Conservation (phyloP, 2,888 invertebrate species). For the Argyresthia albistria region DNA sequence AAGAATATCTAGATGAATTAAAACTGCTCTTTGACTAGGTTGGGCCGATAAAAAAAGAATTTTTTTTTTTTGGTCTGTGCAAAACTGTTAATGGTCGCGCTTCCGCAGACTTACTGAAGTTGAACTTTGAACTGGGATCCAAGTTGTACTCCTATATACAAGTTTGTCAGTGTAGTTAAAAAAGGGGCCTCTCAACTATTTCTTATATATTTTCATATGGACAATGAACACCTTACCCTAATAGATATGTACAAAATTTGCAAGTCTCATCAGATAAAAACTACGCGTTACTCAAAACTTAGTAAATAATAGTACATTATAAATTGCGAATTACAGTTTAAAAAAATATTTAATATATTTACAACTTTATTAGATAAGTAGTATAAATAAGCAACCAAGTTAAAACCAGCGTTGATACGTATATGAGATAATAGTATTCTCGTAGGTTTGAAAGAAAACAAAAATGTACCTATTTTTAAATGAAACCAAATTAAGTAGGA, state of each 20-base stretch:
- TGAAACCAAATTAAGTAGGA: too few relatives aligned
- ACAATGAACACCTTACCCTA: conserved; percentile 52
- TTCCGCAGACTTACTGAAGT: background rate
- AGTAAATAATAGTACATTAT: conserved; percentile 38
- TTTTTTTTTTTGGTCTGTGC: too few relatives aligned
- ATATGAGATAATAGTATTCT: background rate
- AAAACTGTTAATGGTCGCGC: too few relatives aligned
- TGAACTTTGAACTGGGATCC: background rate
- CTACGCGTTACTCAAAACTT: conserved; percentile 58
- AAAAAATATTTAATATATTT: conserved; percentile 64
- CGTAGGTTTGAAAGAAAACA: background rate
- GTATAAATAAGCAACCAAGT: conserved; percentile 3
- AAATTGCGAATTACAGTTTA: conserved; percentile 48
- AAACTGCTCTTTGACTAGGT: conserved; percentile 66
- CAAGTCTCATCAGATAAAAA: conserved; percentile 61
- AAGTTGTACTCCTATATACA: background rate
- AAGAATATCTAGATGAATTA: conserved; percentile 48
- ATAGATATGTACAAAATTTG: conserved; percentile 67
- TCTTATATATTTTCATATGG: conserved; percentile 1
- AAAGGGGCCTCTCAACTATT: background rate
- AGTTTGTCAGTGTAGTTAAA: conserved; percentile 13
- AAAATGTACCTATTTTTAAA: background rate
- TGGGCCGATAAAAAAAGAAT: conserved; percentile 23
- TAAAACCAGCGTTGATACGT: background rate
- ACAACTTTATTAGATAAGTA: conserved; percentile 37